Conservation (phyloP, 2,113 vertebrate genomes). For the Neodon shergylaensis region DNA sequence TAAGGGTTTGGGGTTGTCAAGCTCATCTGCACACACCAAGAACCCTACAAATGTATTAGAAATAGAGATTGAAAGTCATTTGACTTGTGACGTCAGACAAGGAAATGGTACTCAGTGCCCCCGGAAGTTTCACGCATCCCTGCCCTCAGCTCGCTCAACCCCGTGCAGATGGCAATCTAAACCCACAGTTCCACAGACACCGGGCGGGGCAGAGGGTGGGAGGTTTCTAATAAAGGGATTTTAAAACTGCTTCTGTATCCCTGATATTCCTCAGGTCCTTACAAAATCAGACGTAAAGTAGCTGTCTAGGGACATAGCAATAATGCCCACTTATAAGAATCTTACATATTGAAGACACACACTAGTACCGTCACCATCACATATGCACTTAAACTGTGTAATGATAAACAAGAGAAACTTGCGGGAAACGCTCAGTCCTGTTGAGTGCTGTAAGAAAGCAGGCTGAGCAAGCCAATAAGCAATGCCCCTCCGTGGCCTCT, state of each 20-base stretch:
- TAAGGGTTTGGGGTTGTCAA: neutral
- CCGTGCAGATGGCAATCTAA: neutral
- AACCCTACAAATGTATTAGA: neutral
- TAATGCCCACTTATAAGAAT: neutral
- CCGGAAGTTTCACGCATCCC: neutral
- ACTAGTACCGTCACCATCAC: neutral
- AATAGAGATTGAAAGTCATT: neutral
- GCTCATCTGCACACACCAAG: neutral
- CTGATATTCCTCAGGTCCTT: neutral
- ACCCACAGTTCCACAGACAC: neutral
- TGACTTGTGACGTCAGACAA: neutral
- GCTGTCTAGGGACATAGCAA: neutral
- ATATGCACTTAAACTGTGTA: neutral
- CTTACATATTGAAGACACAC: neutral
- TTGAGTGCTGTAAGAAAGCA: neutral
- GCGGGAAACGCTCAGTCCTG: neutral
- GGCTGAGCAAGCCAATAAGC: neutral
- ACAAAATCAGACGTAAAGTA: constrained; percentile 32
- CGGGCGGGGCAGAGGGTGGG: fast-evolving
- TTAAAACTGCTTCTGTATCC: neutral
- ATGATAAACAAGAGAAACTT: neutral
- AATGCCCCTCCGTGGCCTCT: neutral
- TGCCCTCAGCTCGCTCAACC: neutral
- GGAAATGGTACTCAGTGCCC: neutral
- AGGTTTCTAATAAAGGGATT: neutral